phyloP scores from a whole-genome alignment of 2,888 invertebrate genomes.

The Torymus tubicola region DNA sequence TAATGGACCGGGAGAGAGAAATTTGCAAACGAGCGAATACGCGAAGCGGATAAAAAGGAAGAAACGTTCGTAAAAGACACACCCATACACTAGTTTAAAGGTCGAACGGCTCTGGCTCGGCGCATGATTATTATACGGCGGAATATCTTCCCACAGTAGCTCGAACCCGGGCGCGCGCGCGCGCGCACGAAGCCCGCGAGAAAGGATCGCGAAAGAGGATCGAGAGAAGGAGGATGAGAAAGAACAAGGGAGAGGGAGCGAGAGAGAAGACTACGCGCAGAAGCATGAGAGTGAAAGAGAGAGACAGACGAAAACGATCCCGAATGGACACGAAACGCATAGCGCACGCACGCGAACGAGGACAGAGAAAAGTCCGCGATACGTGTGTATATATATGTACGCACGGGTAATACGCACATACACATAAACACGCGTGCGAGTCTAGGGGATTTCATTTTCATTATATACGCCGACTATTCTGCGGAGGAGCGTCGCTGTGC shows the following conservation, averaged over 20 bases:
- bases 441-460: constrained; percentile 53
- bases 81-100: constrained; percentile 46
- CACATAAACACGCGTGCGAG: neutral
- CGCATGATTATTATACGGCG: constrained; percentile 47
- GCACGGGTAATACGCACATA: neutral
- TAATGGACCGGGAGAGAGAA: constrained; percentile 3
- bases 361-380: neutral
- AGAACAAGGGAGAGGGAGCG: constrained; percentile 15
- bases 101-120: constrained; percentile 24
- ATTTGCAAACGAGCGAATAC: neutral
- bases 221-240: constrained; percentile 10
- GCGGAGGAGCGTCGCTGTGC: constrained; percentile 35
- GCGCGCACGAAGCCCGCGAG: constrained; percentile 25
- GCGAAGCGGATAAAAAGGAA: neutral
- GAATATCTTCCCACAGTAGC: constrained; percentile 59
- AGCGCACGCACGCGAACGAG: neutral
- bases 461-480: constrained; percentile 34
- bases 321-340: neutral
- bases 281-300: neutral
- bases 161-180: neutral
- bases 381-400: neutral
- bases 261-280: constrained; percentile 3
- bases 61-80: constrained; percentile 20
- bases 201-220: constrained; percentile 21
- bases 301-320: constrained; percentile 8